A percentile compares a stretch with the other conserved stretches of the same genome.
phyloP scores from a whole-genome alignment of 2,888 invertebrate species.

The Hirtodrosophila histrioides region DNA sequence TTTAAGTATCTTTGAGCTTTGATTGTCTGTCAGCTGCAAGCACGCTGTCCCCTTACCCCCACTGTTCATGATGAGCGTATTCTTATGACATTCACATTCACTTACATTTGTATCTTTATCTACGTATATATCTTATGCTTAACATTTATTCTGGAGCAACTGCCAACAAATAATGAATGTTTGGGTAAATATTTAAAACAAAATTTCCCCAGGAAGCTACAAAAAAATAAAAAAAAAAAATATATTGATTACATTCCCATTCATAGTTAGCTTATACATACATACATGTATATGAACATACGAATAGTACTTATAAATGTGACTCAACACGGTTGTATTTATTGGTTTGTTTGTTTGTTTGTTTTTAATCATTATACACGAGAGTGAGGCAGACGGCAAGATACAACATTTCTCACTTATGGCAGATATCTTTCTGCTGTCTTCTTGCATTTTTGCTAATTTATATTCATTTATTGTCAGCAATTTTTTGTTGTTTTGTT shows the following conservation, averaged over 20 bases:
- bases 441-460: constrained; percentile 37
- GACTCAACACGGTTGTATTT: constrained; percentile 4
- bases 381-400: constrained; percentile 28
- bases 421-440: constrained; percentile 3
- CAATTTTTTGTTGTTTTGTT: constrained; percentile 44
- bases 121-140: background rate
- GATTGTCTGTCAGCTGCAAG: constrained; percentile 79
- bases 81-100: constrained; percentile 38
- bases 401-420: constrained; percentile 4
- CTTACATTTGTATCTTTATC: constrained; percentile 17
- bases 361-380: constrained; percentile 5
- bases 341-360: background rate
- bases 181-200: constrained; percentile 36
- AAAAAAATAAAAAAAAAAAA: constrained; percentile 33
- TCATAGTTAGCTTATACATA: constrained; percentile 28
- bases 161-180: constrained; percentile 14
- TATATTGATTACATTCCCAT: constrained; percentile 26
- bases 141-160: constrained; percentile 10
- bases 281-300: constrained; percentile 4
- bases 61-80: constrained; percentile 1
- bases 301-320: constrained; percentile 13
- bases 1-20: constrained; percentile 58
- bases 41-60: constrained; percentile 44
- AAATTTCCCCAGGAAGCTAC: constrained; percentile 40
- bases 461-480: constrained; percentile 68